phyloP scores from a whole-genome alignment of 2,888 invertebrate species.

The Tanaodytes sp. region DNA sequence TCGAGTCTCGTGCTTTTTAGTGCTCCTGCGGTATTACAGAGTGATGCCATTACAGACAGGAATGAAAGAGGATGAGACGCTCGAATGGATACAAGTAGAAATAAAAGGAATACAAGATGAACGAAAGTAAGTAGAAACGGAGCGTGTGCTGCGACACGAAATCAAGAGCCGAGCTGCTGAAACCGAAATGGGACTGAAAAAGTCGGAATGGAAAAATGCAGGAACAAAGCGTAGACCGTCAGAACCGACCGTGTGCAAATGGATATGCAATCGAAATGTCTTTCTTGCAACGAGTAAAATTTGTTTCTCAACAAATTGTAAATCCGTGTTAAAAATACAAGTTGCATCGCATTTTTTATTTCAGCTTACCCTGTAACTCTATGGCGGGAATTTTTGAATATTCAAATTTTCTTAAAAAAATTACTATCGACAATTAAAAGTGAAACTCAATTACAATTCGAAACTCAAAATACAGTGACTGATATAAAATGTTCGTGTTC shows the following conservation, averaged over 20 bases:
- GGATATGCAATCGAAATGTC: conserved; percentile 26
- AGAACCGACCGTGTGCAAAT: conserved; percentile 27
- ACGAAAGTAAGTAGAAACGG: conserved; percentile 37
- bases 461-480: no score
- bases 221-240: conserved; percentile 34
- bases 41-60: conserved; percentile 47
- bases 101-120: conserved; percentile 42
- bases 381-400: no score
- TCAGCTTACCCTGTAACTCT: no score
- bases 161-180: conserved; percentile 24
- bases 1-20: conserved; percentile 53
- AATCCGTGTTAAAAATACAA: no score
- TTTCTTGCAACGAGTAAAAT: no score
- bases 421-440: no score
- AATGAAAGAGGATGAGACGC: conserved; percentile 50
- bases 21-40: conserved; percentile 48
- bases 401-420: no score
- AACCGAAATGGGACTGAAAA: conserved; percentile 30
- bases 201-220: conserved; percentile 19
- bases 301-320: no score
- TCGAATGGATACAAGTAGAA: conserved; percentile 46
- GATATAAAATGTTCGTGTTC: no score
- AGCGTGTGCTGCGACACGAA: conserved; percentile 47
- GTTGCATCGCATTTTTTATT: no score
- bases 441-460: no score